phyloP scores from a whole-genome alignment of 2,888 invertebrate genomes.

The Ectropis crepuscularia region DNA sequence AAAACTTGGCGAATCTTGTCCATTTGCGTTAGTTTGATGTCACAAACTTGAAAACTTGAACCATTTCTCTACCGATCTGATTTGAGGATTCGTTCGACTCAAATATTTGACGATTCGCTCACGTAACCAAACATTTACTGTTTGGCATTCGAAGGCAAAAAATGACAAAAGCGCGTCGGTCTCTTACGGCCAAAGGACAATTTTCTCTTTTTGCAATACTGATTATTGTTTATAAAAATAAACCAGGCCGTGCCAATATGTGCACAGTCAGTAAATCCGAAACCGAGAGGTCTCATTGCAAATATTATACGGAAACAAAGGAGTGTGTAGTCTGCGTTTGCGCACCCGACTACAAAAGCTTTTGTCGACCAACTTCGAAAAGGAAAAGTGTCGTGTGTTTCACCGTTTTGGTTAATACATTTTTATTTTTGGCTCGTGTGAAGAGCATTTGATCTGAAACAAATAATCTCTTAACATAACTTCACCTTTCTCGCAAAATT shows the following conservation, averaged over 20 bases:
- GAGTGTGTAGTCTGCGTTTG: conserved; percentile 40
- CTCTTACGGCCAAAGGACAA: not conserved
- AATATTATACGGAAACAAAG: conserved; percentile 70
- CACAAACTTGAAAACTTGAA: too few species aligned
- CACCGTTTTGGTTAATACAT: conserved; percentile 7
- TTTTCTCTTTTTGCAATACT: conserved; percentile 25
- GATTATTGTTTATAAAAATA: conserved; percentile 32
- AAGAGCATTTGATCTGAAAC: too few species aligned
- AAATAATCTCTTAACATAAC: too few species aligned
- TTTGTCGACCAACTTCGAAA: conserved; percentile 23
- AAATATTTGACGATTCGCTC: too few species aligned
- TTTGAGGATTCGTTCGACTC: too few species aligned
- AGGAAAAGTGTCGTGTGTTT: conserved; percentile 44
- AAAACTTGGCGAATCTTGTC: too few species aligned
- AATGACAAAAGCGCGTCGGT: not conserved
- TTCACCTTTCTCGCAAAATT: too few species aligned
- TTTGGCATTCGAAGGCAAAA: not conserved
- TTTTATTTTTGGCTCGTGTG: too few species aligned
- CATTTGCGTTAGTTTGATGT: too few species aligned
- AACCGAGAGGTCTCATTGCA: conserved; percentile 55
- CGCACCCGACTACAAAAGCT: conserved; percentile 20
- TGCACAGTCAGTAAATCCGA: conserved; percentile 31
- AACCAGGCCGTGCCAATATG: conserved; percentile 34
- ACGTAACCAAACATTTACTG: not conserved
- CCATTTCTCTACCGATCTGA: too few species aligned